Evolutionary conservation across 2,797 vertebrate species (phyloP).

Genomic region (Characodon lateralis): DNA sequence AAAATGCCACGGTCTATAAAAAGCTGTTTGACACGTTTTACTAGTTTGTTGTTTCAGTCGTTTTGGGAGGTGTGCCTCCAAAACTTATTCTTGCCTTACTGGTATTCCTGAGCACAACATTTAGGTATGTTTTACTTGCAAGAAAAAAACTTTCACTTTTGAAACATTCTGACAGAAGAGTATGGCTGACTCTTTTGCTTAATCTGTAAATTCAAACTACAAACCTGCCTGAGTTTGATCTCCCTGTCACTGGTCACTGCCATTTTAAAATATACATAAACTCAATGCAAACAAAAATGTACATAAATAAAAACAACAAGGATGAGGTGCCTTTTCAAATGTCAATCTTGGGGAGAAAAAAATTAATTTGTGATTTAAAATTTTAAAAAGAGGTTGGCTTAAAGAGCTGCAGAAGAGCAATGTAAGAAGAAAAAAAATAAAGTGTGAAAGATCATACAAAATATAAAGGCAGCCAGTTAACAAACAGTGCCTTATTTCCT

Average conservation of each 20-base stretch:
- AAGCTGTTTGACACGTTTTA: background rate
- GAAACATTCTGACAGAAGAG: background rate
- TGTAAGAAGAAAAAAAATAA: background rate
- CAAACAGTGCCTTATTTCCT: too few relatives aligned
- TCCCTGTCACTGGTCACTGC: background rate
- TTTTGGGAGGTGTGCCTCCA: background rate
- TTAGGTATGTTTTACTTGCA: background rate
- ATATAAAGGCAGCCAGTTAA: background rate
- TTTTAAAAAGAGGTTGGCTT: background rate
- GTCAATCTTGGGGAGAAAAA: background rate
- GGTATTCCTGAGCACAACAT: too few relatives aligned
- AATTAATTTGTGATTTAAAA: background rate
- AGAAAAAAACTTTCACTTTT: background rate
- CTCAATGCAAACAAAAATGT: background rate
- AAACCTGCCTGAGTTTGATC: background rate
- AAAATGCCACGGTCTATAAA: background rate
- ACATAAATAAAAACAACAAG: too few relatives aligned
- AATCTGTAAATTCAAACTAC: too few relatives aligned
- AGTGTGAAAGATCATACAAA: background rate
- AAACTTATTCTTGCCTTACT: background rate
- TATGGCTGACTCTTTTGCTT: background rate
- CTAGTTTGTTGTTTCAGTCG: background rate
- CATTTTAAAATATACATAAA: background rate
- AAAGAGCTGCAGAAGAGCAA: background rate
- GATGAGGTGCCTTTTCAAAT: background rate